Evolutionary conservation across 2,888 invertebrate genomes (phyloP).

Genomic region (Polydrusus tereticollis): DNA sequence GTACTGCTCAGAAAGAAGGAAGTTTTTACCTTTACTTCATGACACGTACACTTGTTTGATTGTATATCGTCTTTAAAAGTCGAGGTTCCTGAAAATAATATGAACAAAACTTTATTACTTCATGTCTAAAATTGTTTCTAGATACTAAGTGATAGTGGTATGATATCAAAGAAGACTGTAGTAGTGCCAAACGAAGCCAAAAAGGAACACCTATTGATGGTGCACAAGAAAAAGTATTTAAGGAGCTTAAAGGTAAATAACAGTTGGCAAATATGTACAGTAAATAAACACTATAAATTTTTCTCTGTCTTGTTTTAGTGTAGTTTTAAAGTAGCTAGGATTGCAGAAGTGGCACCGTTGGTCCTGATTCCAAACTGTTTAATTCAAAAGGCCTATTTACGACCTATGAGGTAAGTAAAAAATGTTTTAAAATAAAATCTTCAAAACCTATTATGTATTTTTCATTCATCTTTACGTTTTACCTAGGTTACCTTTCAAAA

Average conservation of each 20-base stretch:
- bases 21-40: no score
- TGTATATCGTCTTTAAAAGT: no score
- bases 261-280: no score
- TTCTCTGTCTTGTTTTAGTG: slow-evolving; percentile 76
- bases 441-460: no score
- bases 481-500: no score
- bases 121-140: slow-evolving; percentile 46
- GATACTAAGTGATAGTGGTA: slow-evolving; percentile 71
- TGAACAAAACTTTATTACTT: no score
- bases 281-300: no score
- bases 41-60: no score
- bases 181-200: slow-evolving; percentile 80
- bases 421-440: neutral
- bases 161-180: slow-evolving; percentile 74
- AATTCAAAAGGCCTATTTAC: slow-evolving; percentile 81
- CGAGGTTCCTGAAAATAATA: no score
- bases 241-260: slow-evolving; percentile 77
- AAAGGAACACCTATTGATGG: slow-evolving; percentile 78
- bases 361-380: slow-evolving; percentile 82
- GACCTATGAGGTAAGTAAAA: slow-evolving; percentile 77
- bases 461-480: no score
- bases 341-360: slow-evolving; percentile 83
- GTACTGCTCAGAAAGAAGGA: no score
- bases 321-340: slow-evolving; percentile 83
- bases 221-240: slow-evolving; percentile 83